Evolutionary conservation across 2,888 invertebrate genomes (phyloP).

Genomic region (Cataglyphis rosenhaueri): DNA sequence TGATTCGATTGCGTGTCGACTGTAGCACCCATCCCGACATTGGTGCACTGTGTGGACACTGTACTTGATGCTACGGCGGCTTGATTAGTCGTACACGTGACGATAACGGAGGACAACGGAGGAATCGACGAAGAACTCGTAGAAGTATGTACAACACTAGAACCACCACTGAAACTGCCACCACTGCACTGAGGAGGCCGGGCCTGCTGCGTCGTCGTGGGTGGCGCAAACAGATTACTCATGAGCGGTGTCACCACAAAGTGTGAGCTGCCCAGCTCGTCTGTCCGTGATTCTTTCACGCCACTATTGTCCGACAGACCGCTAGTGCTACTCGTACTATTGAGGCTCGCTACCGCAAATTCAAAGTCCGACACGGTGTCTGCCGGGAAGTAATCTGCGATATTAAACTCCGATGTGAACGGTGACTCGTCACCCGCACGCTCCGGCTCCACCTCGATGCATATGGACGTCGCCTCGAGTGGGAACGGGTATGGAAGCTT

Average conservation of each 20-base stretch:
- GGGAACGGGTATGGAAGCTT: constrained; percentile 83
- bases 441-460: constrained; percentile 83
- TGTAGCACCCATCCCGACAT: constrained; percentile 60
- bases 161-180: constrained; percentile 75
- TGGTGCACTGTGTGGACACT: constrained; percentile 73
- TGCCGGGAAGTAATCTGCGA: constrained; percentile 82
- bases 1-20: constrained; percentile 74
- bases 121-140: constrained; percentile 69
- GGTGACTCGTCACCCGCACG: constrained; percentile 81
- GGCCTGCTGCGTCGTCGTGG: constrained; percentile 72
- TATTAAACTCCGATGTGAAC: constrained; percentile 84
- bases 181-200: constrained; percentile 78
- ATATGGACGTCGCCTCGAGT: constrained; percentile 84
- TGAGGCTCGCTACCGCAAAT: constrained; percentile 67
- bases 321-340: constrained; percentile 62
- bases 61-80: constrained; percentile 69
- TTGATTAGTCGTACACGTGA: constrained; percentile 73
- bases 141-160: constrained; percentile 77
- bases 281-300: constrained; percentile 78
- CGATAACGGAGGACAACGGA: constrained; percentile 63
- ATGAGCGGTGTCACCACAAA: constrained; percentile 79
- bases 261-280: constrained; percentile 82
- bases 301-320: constrained; percentile 73
- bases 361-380: constrained; percentile 79
- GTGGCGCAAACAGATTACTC: constrained; percentile 75